These are phyloP conservation scores for Calcarius lapponicus DNA, from an alignment of 2,797 vertebrate genomes.

Conservation along the genomic window DNA sequence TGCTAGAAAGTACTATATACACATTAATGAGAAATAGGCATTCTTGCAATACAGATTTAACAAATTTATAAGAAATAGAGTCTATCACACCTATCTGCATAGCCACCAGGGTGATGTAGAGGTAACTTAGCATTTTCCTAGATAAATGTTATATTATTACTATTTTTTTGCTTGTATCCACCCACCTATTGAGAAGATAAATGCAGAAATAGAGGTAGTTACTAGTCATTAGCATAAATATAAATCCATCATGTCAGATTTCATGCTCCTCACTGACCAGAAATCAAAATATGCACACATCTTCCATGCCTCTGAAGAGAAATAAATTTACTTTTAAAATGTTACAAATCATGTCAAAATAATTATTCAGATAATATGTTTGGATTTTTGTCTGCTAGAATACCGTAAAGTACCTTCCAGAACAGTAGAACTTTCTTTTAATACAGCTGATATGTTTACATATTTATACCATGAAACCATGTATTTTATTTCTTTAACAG, in stretches of 20 bases:
- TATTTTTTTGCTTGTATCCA: background rate
- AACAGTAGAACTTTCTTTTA: background rate
- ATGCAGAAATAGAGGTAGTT: constrained; percentile 1
- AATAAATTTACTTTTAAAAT: background rate
- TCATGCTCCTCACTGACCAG: background rate
- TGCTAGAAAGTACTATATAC: background rate
- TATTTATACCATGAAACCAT: background rate
- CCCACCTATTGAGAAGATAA: background rate
- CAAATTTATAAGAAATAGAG: background rate
- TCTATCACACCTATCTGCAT: background rate
- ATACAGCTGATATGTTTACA: background rate
- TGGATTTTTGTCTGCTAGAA: background rate
- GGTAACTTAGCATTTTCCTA: background rate
- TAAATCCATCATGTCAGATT: constrained; percentile 8
- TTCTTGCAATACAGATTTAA: background rate
- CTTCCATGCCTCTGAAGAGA: background rate
- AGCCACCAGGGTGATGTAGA: background rate
- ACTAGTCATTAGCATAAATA: constrained; percentile 41
- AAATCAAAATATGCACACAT: background rate
- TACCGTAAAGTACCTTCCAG: background rate
- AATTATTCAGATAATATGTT: background rate
- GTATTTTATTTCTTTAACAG: background rate
- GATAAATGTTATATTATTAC: background rate
- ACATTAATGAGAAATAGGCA: background rate
- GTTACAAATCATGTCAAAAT: background rate